Percentiles rank a stretch among this genome's conserved stretches.
Evolutionary conservation across 2,113 vertebrate species (phyloP).

Genomic region (Nycticebus coucang): DNA sequence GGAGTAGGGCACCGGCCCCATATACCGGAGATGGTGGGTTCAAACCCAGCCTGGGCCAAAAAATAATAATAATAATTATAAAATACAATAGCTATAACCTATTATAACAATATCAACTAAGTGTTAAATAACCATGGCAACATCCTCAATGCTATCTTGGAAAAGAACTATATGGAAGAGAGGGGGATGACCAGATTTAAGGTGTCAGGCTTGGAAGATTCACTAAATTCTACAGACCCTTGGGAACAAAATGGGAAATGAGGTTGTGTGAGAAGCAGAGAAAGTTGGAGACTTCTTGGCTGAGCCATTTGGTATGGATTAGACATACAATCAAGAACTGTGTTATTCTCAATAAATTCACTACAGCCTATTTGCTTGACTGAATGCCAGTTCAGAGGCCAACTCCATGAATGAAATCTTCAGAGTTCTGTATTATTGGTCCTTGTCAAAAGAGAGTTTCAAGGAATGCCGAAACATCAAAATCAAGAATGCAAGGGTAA

Average conservation of each 20-base stretch:
- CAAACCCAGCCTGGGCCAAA: too few species aligned
- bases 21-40: too few species aligned
- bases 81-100: conserved; percentile 32
- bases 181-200: not conserved
- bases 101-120: conserved; percentile 14
- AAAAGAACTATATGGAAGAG: not conserved
- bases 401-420: not conserved
- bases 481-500: conserved; percentile 1
- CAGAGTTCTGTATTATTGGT: not conserved
- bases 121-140: conserved; percentile 22
- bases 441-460: not conserved
- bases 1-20: too few species aligned
- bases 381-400: conserved; percentile 1
- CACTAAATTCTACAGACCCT: conserved; percentile 7
- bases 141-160: not conserved
- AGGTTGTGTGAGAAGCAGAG: not conserved
- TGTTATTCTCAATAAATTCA: not conserved
- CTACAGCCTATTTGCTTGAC: not conserved
- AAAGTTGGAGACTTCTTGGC: not conserved
- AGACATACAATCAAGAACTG: not conserved
- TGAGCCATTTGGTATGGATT: not conserved
- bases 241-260: not conserved
- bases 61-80: not conserved
- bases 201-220: not conserved
- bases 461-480: not conserved